Evolutionary conservation across 1,140 invertebrate genomes (phyloP).

Genomic region (Listronotus bonariensis): DNA sequence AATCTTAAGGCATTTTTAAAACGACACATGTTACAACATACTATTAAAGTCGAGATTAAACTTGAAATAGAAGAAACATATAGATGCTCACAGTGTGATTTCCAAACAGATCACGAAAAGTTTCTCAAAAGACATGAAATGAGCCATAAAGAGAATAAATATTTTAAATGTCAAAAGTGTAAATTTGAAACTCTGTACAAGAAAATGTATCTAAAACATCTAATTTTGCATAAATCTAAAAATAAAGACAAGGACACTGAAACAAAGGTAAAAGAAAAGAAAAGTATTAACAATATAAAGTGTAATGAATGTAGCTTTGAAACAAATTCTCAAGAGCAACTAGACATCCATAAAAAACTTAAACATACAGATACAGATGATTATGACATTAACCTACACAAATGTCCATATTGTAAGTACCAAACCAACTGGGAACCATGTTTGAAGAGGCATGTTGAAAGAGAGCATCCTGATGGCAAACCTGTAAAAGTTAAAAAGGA

Average conservation of each 20-base stretch:
- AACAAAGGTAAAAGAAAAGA: conserved; percentile 8
- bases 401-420: conserved; percentile 29
- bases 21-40: conserved; percentile 26
- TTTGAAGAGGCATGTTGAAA: conserved; percentile 32
- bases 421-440: conserved; percentile 35
- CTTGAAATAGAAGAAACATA: conserved; percentile 8
- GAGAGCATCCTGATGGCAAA: conserved; percentile 16
- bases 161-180: conserved; percentile 26
- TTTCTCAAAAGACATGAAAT: conserved; percentile 26
- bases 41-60: conserved; percentile 24
- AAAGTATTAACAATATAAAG: conserved; percentile 2
- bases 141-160: conserved; percentile 19
- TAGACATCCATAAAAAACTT: conserved; percentile 30
- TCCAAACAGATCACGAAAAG: conserved; percentile 28
- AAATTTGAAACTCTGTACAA: conserved; percentile 28
- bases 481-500: conserved; percentile 20
- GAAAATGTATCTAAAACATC: conserved; percentile 26
- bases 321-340: conserved; percentile 11
- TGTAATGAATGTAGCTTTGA: conserved; percentile 27
- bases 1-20: conserved; percentile 32
- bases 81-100: conserved; percentile 22
- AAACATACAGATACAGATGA: conserved; percentile 8
- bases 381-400: conserved; percentile 14
- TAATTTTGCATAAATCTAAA: conserved; percentile 16
- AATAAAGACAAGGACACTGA: not conserved